Evolutionary conservation across 2,113 vertebrate genomes (phyloP).

Genomic region (Sterna hirundo): DNA sequence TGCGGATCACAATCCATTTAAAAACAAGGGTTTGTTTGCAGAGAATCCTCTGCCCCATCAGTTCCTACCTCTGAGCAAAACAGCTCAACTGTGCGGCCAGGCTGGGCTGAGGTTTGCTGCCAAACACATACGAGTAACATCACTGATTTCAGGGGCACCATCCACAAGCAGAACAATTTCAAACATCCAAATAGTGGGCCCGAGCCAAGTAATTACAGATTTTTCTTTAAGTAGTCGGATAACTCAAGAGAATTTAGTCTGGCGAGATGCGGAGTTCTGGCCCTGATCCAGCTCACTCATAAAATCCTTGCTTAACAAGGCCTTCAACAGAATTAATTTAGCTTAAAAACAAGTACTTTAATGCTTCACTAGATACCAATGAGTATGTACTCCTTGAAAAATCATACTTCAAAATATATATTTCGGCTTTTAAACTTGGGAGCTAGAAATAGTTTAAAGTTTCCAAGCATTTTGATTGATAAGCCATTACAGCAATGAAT

Average conservation of each 20-base stretch:
- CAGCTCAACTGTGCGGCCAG: not conserved
- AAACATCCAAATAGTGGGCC: not conserved
- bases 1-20: not conserved
- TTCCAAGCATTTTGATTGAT: not conserved
- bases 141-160: not conserved
- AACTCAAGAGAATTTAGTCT: not conserved
- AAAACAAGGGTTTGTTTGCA: rapidly evolving
- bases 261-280: not conserved
- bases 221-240: not conserved
- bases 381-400: not conserved
- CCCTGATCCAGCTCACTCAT: not conserved
- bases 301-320: not conserved
- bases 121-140: not conserved
- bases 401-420: not conserved
- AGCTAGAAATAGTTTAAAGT: not conserved
- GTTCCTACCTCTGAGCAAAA: rapidly evolving
- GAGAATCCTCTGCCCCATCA: not conserved
- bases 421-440: not conserved
- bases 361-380: not conserved
- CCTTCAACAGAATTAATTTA: not conserved
- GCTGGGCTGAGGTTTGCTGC: not conserved
- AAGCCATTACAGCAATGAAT: not conserved
- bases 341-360: not conserved
- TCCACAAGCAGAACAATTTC: not conserved
- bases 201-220: not conserved